Evolutionary conservation across 2,797 vertebrate species (phyloP).

Genomic region (Novumbra hubbsi): DNA sequence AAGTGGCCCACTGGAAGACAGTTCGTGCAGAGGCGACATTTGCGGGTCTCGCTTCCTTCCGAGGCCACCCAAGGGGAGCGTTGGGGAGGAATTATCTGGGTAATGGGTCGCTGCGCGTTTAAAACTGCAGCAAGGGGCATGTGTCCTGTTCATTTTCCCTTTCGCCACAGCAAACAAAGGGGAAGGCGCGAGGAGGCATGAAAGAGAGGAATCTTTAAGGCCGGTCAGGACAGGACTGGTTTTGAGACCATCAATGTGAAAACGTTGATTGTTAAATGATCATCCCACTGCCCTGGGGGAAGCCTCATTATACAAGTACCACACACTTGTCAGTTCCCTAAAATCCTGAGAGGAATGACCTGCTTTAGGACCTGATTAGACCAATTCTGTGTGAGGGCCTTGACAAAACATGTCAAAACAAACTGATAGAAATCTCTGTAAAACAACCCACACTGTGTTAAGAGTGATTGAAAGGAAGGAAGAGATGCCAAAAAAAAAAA

Average conservation of each 20-base stretch:
- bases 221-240: constrained; percentile 5
- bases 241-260: not conserved
- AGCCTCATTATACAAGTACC: not conserved
- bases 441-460: not conserved
- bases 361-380: not conserved
- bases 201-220: not conserved
- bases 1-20: not conserved
- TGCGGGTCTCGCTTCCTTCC: not conserved
- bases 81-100: too few species aligned
- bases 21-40: too few species aligned
- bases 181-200: not conserved
- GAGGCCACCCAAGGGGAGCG: too few species aligned
- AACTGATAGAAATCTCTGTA: not conserved
- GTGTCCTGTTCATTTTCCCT: not conserved
- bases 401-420: not conserved
- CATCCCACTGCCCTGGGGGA: not conserved
- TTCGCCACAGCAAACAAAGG: not conserved
- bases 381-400: not conserved
- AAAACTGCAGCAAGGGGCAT: not conserved
- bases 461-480: too few species aligned
- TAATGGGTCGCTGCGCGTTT: not conserved
- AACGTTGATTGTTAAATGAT: not conserved
- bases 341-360: not conserved
- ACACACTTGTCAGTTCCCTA: not conserved
- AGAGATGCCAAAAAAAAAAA: too few species aligned